Percentiles rank a stretch among this genome's conserved stretches.
Conservation (phyloP, 2,113 vertebrate genomes). For the Carettochelys insculpta region DNA sequence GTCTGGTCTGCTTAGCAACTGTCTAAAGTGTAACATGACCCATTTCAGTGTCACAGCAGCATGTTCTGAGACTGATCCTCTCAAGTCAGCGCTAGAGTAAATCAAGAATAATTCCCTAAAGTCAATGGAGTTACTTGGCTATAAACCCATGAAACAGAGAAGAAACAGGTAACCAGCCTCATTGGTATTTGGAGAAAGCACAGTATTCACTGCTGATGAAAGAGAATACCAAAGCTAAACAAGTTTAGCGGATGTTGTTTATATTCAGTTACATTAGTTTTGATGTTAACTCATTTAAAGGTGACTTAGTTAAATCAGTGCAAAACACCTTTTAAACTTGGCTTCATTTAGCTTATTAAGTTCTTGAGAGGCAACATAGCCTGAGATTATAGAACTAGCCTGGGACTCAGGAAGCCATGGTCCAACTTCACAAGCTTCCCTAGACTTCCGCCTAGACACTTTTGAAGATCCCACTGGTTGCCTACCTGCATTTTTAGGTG, state of each 20-base stretch:
- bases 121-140: neutral
- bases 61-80: neutral
- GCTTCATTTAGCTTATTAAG: neutral
- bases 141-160: neutral
- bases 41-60: neutral
- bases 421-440: neutral
- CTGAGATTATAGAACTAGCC: fast-evolving
- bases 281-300: neutral
- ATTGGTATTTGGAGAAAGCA: neutral
- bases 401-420: neutral
- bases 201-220: neutral
- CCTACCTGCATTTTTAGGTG: too few relatives aligned
- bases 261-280: neutral
- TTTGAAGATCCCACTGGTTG: too few relatives aligned
- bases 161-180: neutral
- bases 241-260: neutral
- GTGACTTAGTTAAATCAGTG: neutral
- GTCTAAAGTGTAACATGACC: too few relatives aligned
- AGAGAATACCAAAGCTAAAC: neutral
- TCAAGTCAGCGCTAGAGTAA: neutral
- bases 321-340: neutral
- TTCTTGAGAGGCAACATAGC: neutral
- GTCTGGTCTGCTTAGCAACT: neutral
- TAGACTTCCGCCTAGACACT: neutral
- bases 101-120: neutral